These are phyloP conservation scores for Drosophila anceps DNA, from an alignment of 2,888 invertebrate species.

Conservation along the genomic window DNA sequence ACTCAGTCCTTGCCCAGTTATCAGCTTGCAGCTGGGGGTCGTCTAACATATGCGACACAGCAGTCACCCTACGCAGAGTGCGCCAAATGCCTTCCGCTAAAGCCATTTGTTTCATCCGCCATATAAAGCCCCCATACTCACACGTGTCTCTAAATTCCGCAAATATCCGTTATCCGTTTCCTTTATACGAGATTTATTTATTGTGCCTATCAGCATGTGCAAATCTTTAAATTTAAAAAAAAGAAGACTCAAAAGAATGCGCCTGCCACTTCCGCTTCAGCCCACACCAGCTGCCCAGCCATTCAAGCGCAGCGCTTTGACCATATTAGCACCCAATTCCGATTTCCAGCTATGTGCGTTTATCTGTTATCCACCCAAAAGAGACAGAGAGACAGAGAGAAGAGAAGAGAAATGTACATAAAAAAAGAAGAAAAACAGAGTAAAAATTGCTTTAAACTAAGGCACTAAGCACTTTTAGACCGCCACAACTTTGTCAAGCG, in stretches of 20 bases:
- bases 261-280: constrained; percentile 14
- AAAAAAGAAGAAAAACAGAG: constrained; percentile 31
- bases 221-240: constrained; percentile 72
- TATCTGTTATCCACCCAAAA: constrained; percentile 57
- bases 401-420: constrained; percentile 7
- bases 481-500: constrained; percentile 80
- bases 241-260: constrained; percentile 38
- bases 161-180: constrained; percentile 77
- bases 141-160: constrained; percentile 80
- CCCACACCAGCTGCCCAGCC: constrained; percentile 30
- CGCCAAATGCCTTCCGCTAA: constrained; percentile 65
- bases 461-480: constrained; percentile 76
- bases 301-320: constrained; percentile 68
- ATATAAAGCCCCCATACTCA: constrained; percentile 26
- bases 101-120: constrained; percentile 60
- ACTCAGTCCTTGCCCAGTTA: not conserved
- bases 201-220: constrained; percentile 65
- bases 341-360: constrained; percentile 39
- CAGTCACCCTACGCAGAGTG: constrained; percentile 57
- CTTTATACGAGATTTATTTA: constrained; percentile 75
- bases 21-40: constrained; percentile 36
- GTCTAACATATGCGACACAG: constrained; percentile 44
- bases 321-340: constrained; percentile 79
- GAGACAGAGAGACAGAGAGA: too few species aligned
- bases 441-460: constrained; percentile 77